Evolutionary conservation across 2,113 vertebrate species (phyloP), one percentile per base, ranked within the genome.

Genomic region (Salvelinus fontinalis): DNA sequence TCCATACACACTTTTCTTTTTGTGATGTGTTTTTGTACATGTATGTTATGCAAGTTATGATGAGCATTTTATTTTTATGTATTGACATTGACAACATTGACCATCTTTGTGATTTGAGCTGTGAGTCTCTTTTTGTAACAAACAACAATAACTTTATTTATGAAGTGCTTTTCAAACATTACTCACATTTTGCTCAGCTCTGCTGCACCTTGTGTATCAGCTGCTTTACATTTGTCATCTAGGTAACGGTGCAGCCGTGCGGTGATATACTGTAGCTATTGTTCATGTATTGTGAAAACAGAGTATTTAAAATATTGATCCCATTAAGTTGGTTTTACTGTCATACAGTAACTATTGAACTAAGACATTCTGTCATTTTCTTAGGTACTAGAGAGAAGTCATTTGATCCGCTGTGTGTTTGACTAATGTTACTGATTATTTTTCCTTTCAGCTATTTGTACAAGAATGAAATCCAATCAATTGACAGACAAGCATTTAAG

Each of bases 391-490:
- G 79, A 70, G 24, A 70, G 48, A 81, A 26, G 76, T 74, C 22
- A 84, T 84, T 78, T 84, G 76, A 84, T 84, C 65, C 34, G 77
- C 20, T 65, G 22, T 74, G 34, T 74, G 60, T 24, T 13, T 62
- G 54, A 94, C 95, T 97, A 97, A 98, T 92, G 89, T 92, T 88
- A 88, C 92, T 94, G 93, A 95, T 92, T 95, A 91, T 98, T 95
- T 97, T 95, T 97, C 94, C 92, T 96, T 97, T 92, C 97, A 99
- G 97, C 95, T 99, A 99, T 96, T 95, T 99, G 95, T 99, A 99
- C 98, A 99, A 99, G 97, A 99, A 99, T 97, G 97, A 99, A 96
- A 99, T 99, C 97, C 97, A 98, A 94, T 93, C 98, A 94, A 95
- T 99, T 95, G 97, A 98, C 97, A 97, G 96, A 95, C 95, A 99